Conservation (phyloP, 1,140 invertebrate species). For the Parasteatoda tepidariorum region DNA sequence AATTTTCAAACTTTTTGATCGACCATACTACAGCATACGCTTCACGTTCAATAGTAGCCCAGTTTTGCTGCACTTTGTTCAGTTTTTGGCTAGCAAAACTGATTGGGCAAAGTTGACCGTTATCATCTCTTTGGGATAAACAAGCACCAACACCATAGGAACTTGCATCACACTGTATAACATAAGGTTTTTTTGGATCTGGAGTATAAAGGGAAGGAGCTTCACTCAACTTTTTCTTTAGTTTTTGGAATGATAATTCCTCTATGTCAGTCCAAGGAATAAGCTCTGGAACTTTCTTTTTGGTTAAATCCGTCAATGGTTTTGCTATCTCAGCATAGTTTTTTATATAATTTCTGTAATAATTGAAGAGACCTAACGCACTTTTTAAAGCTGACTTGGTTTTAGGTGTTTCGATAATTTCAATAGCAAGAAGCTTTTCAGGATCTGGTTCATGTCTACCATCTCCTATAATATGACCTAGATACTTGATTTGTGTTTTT, state of each 20-base stretch:
- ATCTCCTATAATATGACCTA: neutral
- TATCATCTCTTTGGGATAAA: neutral
- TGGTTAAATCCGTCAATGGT: neutral
- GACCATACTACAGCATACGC: neutral
- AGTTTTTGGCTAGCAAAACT: neutral
- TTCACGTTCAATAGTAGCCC: neutral
- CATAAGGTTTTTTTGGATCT: neutral
- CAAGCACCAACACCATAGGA: constrained; percentile 41
- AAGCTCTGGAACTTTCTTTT: neutral
- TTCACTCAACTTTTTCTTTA: neutral
- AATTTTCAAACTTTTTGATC: neutral
- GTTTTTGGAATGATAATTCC: neutral
- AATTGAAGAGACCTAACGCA: constrained; percentile 70
- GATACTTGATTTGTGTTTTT: neutral
- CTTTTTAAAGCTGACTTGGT: constrained; percentile 65
- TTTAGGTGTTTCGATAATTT: neutral
- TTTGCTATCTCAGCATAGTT: constrained; percentile 65
- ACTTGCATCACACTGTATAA: neutral
- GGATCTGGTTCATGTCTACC: neutral
- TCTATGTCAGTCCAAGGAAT: neutral
- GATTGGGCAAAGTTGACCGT: neutral
- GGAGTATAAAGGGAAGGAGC: neutral
- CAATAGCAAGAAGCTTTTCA: neutral
- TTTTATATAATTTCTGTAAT: constrained; percentile 70
- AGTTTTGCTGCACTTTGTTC: neutral